Evolutionary conservation across 2,888 invertebrate genomes (phyloP), one percentile per base, ranked within the genome.

Genomic region (Agrotis puta): DNA sequence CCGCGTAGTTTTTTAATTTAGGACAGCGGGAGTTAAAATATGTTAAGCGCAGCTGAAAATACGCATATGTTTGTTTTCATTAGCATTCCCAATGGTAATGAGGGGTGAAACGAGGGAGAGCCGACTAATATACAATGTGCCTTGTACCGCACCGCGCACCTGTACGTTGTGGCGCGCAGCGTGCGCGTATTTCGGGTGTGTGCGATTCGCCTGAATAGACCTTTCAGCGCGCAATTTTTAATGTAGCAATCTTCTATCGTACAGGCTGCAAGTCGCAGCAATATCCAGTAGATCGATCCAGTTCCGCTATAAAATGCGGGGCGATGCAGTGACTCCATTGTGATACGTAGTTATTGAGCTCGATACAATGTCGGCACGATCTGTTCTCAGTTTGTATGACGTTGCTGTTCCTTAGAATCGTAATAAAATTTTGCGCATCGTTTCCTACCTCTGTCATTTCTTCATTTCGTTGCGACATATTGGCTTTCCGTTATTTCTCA

Each of bases 311-410:
- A 82, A 85, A 88, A 88, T 81, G 83, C 83, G 80, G 80, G 81
- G 79, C 83, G 79, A 85, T 89, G 88, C 89, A 88, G 68, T 64
- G 81, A 82, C 82, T 84, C 85, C 82, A 87, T 89, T 89, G 87
- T 87, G 83, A 85, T 78, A 82, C 70, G 77, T 85, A 79, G 83
- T 89, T 90, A 90, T 89, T 89, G 84, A 85, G 70, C 73, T 72
- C 85, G 83, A 86, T 87, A 90, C 88, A 89, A 88, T 88, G 87
- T 90, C 84, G 84, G 79, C 87, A 77, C 88, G 86, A 85, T 85
- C 87, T 87, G 87, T 80, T 86, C 79, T 67, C 79, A 85, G 82
- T 87, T 86, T 85, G 83, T 87, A 86, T 88, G 88, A 88, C 82
- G 87, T 78, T 69, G 79, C 84, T 81, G 71, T 87, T 85, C 79